These are phyloP conservation scores for Pecten maximus DNA, from an alignment of 2,888 invertebrate genomes.

Conservation along the genomic window DNA sequence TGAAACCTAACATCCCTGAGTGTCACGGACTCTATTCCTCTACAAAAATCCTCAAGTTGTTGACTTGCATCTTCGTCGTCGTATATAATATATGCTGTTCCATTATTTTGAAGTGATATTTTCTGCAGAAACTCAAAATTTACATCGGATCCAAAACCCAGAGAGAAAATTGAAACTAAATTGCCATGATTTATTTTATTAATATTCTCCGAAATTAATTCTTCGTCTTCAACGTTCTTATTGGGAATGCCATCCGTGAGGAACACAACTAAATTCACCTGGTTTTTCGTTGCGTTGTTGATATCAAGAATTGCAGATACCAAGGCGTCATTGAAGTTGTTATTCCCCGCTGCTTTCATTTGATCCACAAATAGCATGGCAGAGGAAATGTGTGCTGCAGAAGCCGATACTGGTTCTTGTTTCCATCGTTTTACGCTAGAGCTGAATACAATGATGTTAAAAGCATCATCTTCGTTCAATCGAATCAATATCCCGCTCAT, in stretches of 20 bases:
- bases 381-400: constrained; percentile 48
- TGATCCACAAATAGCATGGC: constrained; percentile 57
- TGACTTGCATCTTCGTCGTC: constrained; percentile 88
- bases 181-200: constrained; percentile 56
- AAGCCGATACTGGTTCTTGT: constrained; percentile 54
- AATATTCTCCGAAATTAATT: constrained; percentile 72
- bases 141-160: constrained; percentile 89
- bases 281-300: constrained; percentile 79
- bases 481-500: constrained; percentile 88
- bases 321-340: constrained; percentile 88
- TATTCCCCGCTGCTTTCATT: constrained; percentile 82
- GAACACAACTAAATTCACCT: constrained; percentile 79
- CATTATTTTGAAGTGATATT: constrained; percentile 87
- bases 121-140: constrained; percentile 88
- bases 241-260: constrained; percentile 83
- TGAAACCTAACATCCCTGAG: constrained; percentile 87
- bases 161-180: constrained; percentile 85
- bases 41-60: constrained; percentile 86
- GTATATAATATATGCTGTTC: constrained; percentile 88
- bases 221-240: constrained; percentile 74
- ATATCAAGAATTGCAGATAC: constrained; percentile 83
- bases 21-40: constrained; percentile 88
- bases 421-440: constrained; percentile 53
- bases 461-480: constrained; percentile 86
- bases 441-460: constrained; percentile 87